Evolutionary conservation across 1,140 invertebrate genomes (phyloP), one percentile per base, ranked within the genome.

Genomic region (Cotesia vestalis): DNA sequence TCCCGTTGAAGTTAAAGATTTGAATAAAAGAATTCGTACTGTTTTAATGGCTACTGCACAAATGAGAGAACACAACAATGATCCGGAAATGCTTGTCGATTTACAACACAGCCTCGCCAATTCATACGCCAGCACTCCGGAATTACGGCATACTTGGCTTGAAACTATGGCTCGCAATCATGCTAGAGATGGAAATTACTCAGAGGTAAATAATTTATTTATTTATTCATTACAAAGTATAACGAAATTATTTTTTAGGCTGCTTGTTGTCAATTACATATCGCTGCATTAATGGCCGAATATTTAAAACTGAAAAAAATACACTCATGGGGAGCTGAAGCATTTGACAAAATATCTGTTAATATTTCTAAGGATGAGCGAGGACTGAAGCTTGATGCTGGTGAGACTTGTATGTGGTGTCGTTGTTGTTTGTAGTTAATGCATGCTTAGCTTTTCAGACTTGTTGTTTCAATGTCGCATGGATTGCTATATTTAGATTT

Each of bases 41-140:
- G 96, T 98, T 9, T 88, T 99, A 8, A 96, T 96, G 89, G 96
- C 97, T 2, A 97, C 96, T 0, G 92, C 94, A 1, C 94, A 97
- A 79, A 95, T 99, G 91, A 91, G 94, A 66, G 95, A 95, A 78
- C 90, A 96, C 82, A 91, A 96, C 80, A 89, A 94, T 75, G 96
- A 98, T 86, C 94, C 96, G 9, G 95, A 98, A 82, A 93, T 96
- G 86, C 81, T 98, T 69, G 91, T 96, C 0, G 96, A 98, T 86
- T 88, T 98, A 51, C 96, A 98, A 84, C 93, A 98, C 81, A 95
- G 95, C 78, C 86, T 99, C 64, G 97, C 97, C 0, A 95, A 96
- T 83, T 96, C 95, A 0, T 99, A 98, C 83, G 94, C 96, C 59
- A 96, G 95, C 66, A 98, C 96, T 0, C 96, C 96, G 3, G 95